These are phyloP conservation scores for Tautogolabrus adspersus DNA, from an alignment of 2,113 vertebrate species.

Conservation along the genomic window DNA sequence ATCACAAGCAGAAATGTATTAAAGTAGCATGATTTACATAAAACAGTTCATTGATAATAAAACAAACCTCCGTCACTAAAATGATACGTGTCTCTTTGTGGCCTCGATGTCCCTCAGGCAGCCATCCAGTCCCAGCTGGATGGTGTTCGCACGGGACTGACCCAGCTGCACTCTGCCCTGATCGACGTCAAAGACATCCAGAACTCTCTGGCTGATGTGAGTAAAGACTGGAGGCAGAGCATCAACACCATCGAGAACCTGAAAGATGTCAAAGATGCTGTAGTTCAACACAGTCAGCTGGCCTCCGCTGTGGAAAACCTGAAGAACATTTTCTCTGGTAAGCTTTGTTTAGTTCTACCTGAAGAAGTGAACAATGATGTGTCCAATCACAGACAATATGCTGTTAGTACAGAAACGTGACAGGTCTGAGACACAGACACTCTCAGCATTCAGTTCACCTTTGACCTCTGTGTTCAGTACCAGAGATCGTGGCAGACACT, in stretches of 20 bases:
- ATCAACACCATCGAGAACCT: constrained; percentile 98
- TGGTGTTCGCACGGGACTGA: constrained; percentile 94
- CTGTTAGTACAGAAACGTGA: no score
- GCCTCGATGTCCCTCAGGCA: constrained; percentile 81
- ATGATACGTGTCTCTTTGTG: no score
- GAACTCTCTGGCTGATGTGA: constrained; percentile 91
- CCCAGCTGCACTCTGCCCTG: constrained; percentile 94
- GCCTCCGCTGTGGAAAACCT: constrained; percentile 98
- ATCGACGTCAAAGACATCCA: constrained; percentile 95
- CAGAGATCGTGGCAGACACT: constrained; percentile 94
- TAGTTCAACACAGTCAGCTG: constrained; percentile 97
- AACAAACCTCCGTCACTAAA: no score
- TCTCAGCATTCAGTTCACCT: accelerated
- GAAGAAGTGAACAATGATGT: not conserved
- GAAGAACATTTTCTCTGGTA: constrained; percentile 99
- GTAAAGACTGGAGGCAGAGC: constrained; percentile 97
- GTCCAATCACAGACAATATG: not conserved
- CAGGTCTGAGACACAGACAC: not conserved
- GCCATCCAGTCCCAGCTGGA: constrained; percentile 98
- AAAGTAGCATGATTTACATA: no score
- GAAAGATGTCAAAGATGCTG: constrained; percentile 95
- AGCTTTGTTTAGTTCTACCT: not conserved
- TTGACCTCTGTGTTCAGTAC: constrained; percentile 81
- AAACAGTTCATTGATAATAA: no score
- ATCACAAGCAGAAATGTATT: no score